phyloP scores from a whole-genome alignment of 2,888 invertebrate genomes.

The Mesoligia furuncula region DNA sequence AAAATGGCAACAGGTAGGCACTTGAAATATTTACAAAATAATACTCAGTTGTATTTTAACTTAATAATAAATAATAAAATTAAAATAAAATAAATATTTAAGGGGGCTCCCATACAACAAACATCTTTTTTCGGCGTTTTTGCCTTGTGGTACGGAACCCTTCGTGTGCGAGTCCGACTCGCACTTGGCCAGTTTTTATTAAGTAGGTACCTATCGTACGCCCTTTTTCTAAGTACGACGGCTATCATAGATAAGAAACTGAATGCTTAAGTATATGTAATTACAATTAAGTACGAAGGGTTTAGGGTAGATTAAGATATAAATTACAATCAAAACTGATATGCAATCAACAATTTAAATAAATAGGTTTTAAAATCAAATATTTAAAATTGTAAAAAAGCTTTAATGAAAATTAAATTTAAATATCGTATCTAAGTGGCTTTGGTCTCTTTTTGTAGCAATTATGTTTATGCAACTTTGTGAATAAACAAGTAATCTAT shows the following conservation, averaged over 20 bases:
- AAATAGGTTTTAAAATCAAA: conserved; percentile 25
- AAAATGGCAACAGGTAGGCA: too few species aligned
- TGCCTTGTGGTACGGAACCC: too few species aligned
- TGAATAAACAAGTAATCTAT: conserved; percentile 53
- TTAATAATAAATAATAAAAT: too few species aligned
- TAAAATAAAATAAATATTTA: too few species aligned
- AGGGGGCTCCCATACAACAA: too few species aligned
- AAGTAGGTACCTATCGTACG: conserved; percentile 10
- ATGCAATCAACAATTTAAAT: conserved; percentile 55
- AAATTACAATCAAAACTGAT: conserved; percentile 62
- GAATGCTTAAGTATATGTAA: conserved; percentile 52
- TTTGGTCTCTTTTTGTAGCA: conserved; percentile 14
- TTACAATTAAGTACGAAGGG: conserved; percentile 45
- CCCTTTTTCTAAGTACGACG: conserved; percentile 38
- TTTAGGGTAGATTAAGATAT: conserved; percentile 57
- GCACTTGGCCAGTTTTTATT: too few species aligned
- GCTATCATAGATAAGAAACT: conserved; percentile 53
- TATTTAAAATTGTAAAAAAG: conserved; percentile 28
- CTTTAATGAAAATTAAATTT: conserved; percentile 32
- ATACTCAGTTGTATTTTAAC: too few species aligned
- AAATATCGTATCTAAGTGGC: conserved; percentile 25
- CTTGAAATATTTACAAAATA: too few species aligned
- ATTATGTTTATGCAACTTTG: conserved; percentile 45
- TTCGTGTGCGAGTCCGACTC: too few species aligned
- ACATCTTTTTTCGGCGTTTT: too few species aligned